Conservation (phyloP, 53 echinoderm and acorn worm species). For the Echinometra lucunter region DNA sequence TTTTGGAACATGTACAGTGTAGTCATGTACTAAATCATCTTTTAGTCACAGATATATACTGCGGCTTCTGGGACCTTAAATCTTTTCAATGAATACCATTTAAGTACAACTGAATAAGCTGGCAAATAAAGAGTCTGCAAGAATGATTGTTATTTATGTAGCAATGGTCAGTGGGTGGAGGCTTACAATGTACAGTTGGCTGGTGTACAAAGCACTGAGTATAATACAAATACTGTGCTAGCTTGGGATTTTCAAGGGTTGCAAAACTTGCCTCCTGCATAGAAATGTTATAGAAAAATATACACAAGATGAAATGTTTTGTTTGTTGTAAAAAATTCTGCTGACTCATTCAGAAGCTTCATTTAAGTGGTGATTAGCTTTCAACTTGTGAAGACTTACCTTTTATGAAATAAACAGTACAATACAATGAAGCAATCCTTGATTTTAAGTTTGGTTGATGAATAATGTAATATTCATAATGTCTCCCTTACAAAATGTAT, state of each 20-base stretch:
- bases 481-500: too few species aligned
- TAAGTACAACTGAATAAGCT: neutral
- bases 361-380: neutral
- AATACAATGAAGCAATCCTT: too few species aligned
- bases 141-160: neutral
- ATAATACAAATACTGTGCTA: neutral
- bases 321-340: neutral
- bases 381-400: neutral
- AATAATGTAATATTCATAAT: too few species aligned
- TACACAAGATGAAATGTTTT: neutral
- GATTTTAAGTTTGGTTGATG: too few species aligned
- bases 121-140: neutral
- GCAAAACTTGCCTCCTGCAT: neutral
- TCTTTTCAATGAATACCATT: neutral
- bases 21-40: neutral
- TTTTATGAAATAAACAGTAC: too few species aligned
- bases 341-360: neutral
- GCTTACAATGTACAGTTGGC: neutral
- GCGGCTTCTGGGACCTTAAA: neutral
- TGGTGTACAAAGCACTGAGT: too few species aligned
- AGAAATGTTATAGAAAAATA: neutral
- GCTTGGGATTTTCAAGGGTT: neutral
- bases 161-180: neutral
- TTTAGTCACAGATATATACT: neutral
- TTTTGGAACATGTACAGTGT: neutral